phyloP scores from a whole-genome alignment of 2,888 invertebrate species.

The Eremobia ochroleuca region DNA sequence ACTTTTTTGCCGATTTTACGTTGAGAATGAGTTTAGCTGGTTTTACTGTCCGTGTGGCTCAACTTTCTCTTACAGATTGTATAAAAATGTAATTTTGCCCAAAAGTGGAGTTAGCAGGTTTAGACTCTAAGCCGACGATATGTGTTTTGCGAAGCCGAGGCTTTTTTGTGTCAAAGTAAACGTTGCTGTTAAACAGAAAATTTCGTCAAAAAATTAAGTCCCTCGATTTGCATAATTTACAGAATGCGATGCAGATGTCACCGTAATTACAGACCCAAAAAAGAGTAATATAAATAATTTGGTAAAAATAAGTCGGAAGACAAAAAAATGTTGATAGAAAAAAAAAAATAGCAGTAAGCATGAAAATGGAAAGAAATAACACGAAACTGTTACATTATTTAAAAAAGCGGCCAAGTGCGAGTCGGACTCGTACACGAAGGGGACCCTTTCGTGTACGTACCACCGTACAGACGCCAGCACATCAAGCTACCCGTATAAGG shows the following conservation, averaged over 20 bases:
- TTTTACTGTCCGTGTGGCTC: too few species aligned
- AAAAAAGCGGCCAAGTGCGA: not conserved
- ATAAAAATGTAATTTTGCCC: too few species aligned
- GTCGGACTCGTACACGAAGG: not conserved
- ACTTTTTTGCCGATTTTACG: too few species aligned
- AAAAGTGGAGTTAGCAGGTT: too few species aligned
- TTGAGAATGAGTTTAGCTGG: too few species aligned
- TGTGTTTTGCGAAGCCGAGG: constrained; percentile 31
- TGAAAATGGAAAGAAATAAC: not conserved
- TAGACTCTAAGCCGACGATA: too few species aligned
- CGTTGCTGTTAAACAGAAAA: constrained; percentile 29
- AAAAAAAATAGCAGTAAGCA: too few species aligned
- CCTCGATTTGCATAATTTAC: constrained; percentile 52
- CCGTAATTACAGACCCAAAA: constrained; percentile 9
- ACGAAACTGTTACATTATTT: not conserved
- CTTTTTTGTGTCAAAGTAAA: constrained; percentile 23
- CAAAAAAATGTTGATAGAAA: not conserved
- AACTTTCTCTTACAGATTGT: too few species aligned
- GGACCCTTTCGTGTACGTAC: too few species aligned
- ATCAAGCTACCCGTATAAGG: too few species aligned
- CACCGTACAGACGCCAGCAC: too few species aligned
- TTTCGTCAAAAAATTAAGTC: constrained; percentile 23
- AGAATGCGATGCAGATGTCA: constrained; percentile 44
- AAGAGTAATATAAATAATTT: constrained; percentile 21
- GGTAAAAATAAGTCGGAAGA: not conserved